These are phyloP conservation scores for Brachyalestes nurse DNA, from an alignment of 2,797 vertebrate genomes.

Conservation along the genomic window DNA sequence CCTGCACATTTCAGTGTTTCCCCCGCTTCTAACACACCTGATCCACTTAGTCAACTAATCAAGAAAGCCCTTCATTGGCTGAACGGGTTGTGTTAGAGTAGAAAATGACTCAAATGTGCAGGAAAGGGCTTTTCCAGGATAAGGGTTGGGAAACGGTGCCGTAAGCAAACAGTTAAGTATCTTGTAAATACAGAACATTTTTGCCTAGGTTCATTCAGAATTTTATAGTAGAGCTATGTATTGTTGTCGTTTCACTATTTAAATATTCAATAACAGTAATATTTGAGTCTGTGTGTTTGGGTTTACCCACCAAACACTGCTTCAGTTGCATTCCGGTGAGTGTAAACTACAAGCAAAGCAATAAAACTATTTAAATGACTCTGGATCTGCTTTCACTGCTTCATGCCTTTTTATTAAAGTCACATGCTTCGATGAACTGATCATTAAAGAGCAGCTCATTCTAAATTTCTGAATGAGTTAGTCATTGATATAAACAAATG, in stretches of 20 bases:
- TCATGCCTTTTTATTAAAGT: not conserved
- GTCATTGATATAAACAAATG: no score
- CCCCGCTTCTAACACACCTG: not conserved
- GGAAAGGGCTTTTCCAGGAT: not conserved
- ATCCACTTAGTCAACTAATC: not conserved
- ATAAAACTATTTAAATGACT: slow-evolving; percentile 76
- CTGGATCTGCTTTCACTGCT: not conserved
- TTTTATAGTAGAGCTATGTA: slow-evolving; percentile 77
- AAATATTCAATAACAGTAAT: slow-evolving; percentile 81
- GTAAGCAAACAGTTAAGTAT: slow-evolving; percentile 49
- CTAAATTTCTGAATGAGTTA: no score
- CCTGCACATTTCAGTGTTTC: not conserved
- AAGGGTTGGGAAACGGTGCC: not conserved
- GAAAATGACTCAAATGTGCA: not conserved
- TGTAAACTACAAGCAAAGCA: slow-evolving; percentile 76
- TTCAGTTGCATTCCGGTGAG: slow-evolving; percentile 68
- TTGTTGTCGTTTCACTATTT: slow-evolving; percentile 85
- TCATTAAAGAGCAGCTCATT: not conserved
- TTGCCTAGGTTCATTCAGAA: slow-evolving; percentile 69
- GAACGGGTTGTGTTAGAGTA: not conserved
- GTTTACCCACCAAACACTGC: slow-evolving; percentile 66
- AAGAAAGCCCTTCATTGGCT: not conserved
- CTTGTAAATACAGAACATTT: slow-evolving; percentile 75
- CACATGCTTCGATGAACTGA: no score
- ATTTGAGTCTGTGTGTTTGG: slow-evolving; percentile 64